A percentile compares a stretch with the other conserved stretches of the same genome.
Evolutionary conservation across 1,140 invertebrate species (phyloP).

Genomic region (Cotesia vestalis): DNA sequence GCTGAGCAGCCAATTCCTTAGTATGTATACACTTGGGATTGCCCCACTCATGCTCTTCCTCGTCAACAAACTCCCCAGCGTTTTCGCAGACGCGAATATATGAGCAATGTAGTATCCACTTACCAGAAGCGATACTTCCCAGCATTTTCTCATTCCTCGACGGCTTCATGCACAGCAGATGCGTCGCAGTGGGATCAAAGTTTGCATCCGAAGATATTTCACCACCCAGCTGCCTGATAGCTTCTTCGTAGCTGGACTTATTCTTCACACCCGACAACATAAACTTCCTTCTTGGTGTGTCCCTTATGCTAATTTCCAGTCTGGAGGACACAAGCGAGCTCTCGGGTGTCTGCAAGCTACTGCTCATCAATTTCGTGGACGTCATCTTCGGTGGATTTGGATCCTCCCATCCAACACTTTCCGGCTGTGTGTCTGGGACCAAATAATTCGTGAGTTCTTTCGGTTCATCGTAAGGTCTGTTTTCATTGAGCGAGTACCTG

Average conservation of each 20-base stretch:
- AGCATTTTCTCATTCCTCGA: constrained; percentile 87
- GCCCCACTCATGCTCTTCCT: constrained; percentile 81
- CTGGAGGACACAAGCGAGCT: neutral
- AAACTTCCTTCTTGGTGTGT: constrained; percentile 46
- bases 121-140: constrained; percentile 83
- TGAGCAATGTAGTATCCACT: constrained; percentile 83
- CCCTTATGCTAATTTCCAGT: neutral
- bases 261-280: constrained; percentile 64
- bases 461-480: constrained; percentile 45
- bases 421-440: constrained; percentile 63
- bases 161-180: constrained; percentile 78
- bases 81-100: constrained; percentile 77
- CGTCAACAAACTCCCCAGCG: constrained; percentile 74
- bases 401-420: constrained; percentile 68
- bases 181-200: constrained; percentile 77
- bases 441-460: constrained; percentile 49
- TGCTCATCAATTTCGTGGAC: constrained; percentile 1
- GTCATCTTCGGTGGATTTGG: constrained; percentile 34
- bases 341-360: constrained; percentile 8
- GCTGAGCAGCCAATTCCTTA: constrained; percentile 56
- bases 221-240: constrained; percentile 75
- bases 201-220: constrained; percentile 69
- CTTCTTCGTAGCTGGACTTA: constrained; percentile 58
- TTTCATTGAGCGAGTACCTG: constrained; percentile 51
- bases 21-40: constrained; percentile 70